phyloP scores from a whole-genome alignment of 2,113 vertebrate genomes.

The Triplophysa dalaica region DNA sequence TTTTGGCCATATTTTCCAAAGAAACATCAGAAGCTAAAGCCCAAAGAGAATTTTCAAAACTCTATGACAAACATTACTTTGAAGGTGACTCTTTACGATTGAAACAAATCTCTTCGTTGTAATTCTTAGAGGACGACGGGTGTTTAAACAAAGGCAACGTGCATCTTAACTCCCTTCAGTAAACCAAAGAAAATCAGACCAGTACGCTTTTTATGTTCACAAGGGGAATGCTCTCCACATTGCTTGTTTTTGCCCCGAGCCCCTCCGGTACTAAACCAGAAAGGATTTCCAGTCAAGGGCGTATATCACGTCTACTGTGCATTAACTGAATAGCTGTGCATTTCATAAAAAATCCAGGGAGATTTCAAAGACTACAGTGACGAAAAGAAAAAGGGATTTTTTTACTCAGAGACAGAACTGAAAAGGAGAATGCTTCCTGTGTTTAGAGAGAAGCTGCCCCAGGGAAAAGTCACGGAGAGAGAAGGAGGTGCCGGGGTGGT shows the following conservation, averaged over 20 bases:
- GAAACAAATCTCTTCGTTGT: background rate
- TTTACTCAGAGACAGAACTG: conserved; percentile 54
- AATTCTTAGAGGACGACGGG: background rate
- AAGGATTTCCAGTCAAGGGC: conserved; percentile 59
- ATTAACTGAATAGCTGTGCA: conserved; percentile 64
- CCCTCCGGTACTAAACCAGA: conserved; percentile 67
- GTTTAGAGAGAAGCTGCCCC: conserved; percentile 56
- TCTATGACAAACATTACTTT: background rate
- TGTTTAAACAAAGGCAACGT: background rate
- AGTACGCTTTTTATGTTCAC: background rate
- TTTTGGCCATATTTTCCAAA: background rate
- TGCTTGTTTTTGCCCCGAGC: conserved; percentile 58
- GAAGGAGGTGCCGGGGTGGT: conserved; percentile 46
- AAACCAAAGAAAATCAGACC: background rate
- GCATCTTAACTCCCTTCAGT: background rate
- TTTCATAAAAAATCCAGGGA: conserved; percentile 61
- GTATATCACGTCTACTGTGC: conserved; percentile 60
- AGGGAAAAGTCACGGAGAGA: conserved; percentile 51
- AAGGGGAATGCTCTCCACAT: conserved; percentile 58
- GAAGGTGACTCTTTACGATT: conserved; percentile 20
- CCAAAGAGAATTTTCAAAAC: background rate
- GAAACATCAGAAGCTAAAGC: background rate
- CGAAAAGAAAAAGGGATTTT: conserved; percentile 33
- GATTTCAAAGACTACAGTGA: conserved; percentile 46
- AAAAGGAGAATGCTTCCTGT: conserved; percentile 60